Conservation (phyloP, 2,888 invertebrate species). For the Brachycybe producta region DNA sequence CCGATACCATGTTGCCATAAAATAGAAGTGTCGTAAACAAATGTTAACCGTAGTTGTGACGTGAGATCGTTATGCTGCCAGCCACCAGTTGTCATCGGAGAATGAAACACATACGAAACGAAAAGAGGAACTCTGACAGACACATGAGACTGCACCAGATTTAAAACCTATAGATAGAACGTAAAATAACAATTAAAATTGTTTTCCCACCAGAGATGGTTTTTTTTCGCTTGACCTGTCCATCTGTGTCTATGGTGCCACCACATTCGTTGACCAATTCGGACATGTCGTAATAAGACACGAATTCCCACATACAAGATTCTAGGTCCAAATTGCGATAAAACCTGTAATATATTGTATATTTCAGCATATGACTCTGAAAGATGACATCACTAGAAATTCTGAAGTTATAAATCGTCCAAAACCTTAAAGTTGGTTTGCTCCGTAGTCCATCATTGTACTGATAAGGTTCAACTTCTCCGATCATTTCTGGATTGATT, state of each 20-base stretch:
- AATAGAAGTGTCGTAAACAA: constrained; percentile 34
- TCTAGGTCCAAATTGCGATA: constrained; percentile 34
- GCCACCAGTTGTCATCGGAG: constrained; percentile 28
- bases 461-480: constrained; percentile 31
- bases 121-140: constrained; percentile 31
- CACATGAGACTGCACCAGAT: constrained; percentile 32
- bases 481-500: constrained; percentile 25
- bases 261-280: constrained; percentile 33
- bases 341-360: constrained; percentile 26
- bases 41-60: constrained; percentile 30
- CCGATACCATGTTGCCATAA: constrained; percentile 33
- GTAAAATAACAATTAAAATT: not conserved
- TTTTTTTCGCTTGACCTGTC: constrained; percentile 33
- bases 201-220: too few relatives aligned
- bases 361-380: not conserved
- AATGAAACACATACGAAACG: constrained; percentile 34
- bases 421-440: constrained; percentile 22
- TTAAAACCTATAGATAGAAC: constrained; percentile 26
- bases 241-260: constrained; percentile 30
- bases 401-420: too few relatives aligned
- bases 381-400: not conserved
- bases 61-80: constrained; percentile 33
- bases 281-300: constrained; percentile 31
- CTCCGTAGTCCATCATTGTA: constrained; percentile 26
- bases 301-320: constrained; percentile 34